Evolutionary conservation across 2,888 invertebrate genomes (phyloP).

Genomic region (Hyppa rectilinea): DNA sequence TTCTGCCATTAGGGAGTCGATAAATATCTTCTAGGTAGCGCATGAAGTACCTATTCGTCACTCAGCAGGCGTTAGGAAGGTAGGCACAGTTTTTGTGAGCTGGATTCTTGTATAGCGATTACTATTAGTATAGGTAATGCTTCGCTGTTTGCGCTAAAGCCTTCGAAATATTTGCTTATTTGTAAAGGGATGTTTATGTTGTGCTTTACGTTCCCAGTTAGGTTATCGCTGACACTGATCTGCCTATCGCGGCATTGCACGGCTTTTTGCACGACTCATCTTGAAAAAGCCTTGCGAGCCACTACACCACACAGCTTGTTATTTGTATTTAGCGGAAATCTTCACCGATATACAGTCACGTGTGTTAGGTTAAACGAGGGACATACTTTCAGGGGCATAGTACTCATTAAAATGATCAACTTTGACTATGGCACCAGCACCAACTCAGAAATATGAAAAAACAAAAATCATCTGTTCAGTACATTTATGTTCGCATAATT

Average conservation of each 20-base stretch:
- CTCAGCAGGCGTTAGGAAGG: constrained; percentile 53
- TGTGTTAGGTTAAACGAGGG: too few relatives aligned
- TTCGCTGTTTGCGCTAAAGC: constrained; percentile 26
- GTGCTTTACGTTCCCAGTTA: background rate
- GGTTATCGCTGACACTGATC: background rate
- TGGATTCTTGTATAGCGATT: constrained; percentile 52
- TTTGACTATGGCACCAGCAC: too few relatives aligned
- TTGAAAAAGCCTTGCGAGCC: background rate
- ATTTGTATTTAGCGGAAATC: too few relatives aligned
- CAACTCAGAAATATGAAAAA: too few relatives aligned
- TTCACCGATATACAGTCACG: background rate
- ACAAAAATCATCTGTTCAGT: too few relatives aligned
- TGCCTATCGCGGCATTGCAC: background rate
- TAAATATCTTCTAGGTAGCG: constrained; percentile 56
- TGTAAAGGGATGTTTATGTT: constrained; percentile 44
- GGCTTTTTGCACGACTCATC: background rate
- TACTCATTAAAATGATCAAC: too few relatives aligned
- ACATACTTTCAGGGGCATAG: too few relatives aligned
- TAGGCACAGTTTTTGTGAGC: constrained; percentile 53
- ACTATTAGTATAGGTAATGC: constrained; percentile 42
- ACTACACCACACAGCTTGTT: too few relatives aligned
- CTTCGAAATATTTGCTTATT: constrained; percentile 50
- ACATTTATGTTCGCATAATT: too few relatives aligned
- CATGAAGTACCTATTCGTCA: constrained; percentile 59
- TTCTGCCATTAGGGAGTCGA: constrained; percentile 59